Percentiles rank a stretch among this genome's conserved stretches.
These are phyloP conservation scores for Symphodus melops DNA, from an alignment of 2,113 vertebrate species.

Conservation along the genomic window DNA sequence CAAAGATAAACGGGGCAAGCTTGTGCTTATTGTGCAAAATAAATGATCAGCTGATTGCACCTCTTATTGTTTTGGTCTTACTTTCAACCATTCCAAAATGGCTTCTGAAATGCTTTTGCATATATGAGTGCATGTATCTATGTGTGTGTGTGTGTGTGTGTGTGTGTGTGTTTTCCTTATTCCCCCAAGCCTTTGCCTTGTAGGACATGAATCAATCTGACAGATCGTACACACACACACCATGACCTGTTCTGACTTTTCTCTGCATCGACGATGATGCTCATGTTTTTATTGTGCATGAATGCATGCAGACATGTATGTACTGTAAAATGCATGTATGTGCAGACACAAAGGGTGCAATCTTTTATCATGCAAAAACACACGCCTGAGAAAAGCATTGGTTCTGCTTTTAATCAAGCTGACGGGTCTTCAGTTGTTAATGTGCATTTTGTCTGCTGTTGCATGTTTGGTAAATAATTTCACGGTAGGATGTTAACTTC, in stretches of 20 bases:
- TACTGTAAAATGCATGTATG: background rate
- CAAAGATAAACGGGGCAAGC: background rate
- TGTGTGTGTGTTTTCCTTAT: slow-evolving; percentile 29
- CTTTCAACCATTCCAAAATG: background rate
- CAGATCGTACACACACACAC: slow-evolving; percentile 20
- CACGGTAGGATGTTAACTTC: background rate
- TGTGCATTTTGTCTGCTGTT: background rate
- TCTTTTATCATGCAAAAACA: background rate
- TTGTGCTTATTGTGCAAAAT: background rate
- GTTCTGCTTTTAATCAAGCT: slow-evolving; percentile 6
- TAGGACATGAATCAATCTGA: slow-evolving; percentile 45
- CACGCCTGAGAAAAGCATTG: background rate
- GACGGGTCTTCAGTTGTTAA: slow-evolving; percentile 6
- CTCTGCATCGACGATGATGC: slow-evolving; percentile 4
- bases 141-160: slow-evolving; percentile 9
- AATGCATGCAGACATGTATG: background rate
- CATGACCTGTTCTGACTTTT: slow-evolving; percentile 24
- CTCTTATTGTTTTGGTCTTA: too few species aligned
- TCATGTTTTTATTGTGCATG: background rate
- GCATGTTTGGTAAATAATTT: background rate
- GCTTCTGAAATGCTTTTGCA: slow-evolving; percentile 2
- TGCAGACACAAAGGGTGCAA: too few species aligned
- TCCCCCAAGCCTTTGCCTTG: slow-evolving; percentile 1
- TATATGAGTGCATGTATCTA: too few species aligned
- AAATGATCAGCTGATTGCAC: background rate